Conservation (phyloP, 2,888 invertebrate species). For the Salticus scenicus region DNA sequence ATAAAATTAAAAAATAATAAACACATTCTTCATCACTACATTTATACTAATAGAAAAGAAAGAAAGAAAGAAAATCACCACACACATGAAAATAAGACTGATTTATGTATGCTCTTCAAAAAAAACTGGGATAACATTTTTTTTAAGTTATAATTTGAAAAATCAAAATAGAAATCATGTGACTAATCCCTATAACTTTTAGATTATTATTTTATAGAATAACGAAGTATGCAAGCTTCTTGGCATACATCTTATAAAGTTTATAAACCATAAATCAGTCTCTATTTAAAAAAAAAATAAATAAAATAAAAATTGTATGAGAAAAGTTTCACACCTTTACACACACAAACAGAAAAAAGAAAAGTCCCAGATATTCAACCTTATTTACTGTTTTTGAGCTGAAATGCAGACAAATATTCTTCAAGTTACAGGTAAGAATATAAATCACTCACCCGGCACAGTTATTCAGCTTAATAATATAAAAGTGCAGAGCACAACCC, state of each 20-base stretch:
- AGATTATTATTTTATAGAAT: too few relatives aligned
- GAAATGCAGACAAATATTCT: not conserved
- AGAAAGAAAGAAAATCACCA: not conserved
- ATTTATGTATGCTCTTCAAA: too few relatives aligned
- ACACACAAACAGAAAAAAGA: not conserved
- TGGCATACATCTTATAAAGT: too few relatives aligned
- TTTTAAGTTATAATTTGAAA: too few relatives aligned
- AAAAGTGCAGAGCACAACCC: slow-evolving; percentile 54
- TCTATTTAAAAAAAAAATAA: too few relatives aligned
- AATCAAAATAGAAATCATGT: too few relatives aligned
- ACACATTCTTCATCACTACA: not conserved
- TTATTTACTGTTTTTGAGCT: not conserved
- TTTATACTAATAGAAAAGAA: too few relatives aligned
- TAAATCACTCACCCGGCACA: slow-evolving; percentile 52
- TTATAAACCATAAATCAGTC: too few relatives aligned
- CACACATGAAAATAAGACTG: too few relatives aligned
- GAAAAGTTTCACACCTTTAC: not conserved
- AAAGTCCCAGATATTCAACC: not conserved
- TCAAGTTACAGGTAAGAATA: slow-evolving; percentile 26
- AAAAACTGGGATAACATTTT: too few relatives aligned
- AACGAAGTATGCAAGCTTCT: too few relatives aligned
- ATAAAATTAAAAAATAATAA: not conserved
- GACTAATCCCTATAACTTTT: too few relatives aligned
- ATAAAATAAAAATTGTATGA: slow-evolving; percentile 8
- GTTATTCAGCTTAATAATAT: slow-evolving; percentile 33